Conservation (phyloP, 2,888 invertebrate species). For the Rutpela maculata region DNA sequence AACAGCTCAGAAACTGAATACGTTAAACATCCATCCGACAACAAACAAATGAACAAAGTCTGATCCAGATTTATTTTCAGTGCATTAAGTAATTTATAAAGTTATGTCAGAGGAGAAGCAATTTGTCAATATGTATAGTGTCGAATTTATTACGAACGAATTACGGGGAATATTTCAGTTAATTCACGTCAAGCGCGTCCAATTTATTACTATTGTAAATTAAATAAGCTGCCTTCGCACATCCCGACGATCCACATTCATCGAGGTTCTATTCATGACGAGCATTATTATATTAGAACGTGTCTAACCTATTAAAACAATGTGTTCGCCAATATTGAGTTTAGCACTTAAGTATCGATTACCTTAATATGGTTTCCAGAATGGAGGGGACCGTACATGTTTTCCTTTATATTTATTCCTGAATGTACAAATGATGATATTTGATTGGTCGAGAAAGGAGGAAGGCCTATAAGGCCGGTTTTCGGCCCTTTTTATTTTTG, state of each 20-base stretch:
- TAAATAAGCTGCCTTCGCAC: slow-evolving; percentile 20
- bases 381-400: neutral
- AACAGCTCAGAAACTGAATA: slow-evolving; percentile 31
- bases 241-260: slow-evolving; percentile 10
- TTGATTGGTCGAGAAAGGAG: too few relatives aligned
- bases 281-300: slow-evolving; percentile 28
- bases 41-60: slow-evolving; percentile 29
- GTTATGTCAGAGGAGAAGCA: neutral
- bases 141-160: slow-evolving; percentile 12
- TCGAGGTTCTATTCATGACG: slow-evolving; percentile 29
- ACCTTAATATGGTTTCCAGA: slow-evolving; percentile 5
- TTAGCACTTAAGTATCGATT: slow-evolving; percentile 18
- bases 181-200: slow-evolving; percentile 28
- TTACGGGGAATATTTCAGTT: slow-evolving; percentile 29
- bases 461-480: too few relatives aligned
- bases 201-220: slow-evolving; percentile 33
- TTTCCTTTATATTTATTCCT: too few relatives aligned
- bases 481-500: too few relatives aligned
- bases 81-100: slow-evolving; percentile 21
- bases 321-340: slow-evolving; percentile 6
- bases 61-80: slow-evolving; percentile 25
- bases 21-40: slow-evolving; percentile 24
- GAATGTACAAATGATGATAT: too few relatives aligned
- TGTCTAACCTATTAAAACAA: slow-evolving; percentile 27
- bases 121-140: slow-evolving; percentile 22